phyloP scores from a whole-genome alignment of 2,888 invertebrate genomes.

The Drosophila maculinotata region DNA sequence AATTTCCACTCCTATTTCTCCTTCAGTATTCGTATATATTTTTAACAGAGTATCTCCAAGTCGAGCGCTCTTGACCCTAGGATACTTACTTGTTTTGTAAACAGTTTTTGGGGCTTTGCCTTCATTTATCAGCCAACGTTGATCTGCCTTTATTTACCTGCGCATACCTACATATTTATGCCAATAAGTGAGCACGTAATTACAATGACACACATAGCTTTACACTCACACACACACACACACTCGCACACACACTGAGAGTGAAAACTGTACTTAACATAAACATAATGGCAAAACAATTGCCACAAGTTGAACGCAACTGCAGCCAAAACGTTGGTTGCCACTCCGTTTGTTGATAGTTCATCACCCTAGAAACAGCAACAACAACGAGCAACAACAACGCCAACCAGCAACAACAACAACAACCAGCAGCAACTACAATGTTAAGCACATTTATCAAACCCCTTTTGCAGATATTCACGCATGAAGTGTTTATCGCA shows the following conservation, averaged over 20 bases:
- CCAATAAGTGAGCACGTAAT: constrained; percentile 76
- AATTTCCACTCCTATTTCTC: too few species aligned
- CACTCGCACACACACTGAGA: not conserved
- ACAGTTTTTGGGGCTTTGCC: constrained; percentile 56
- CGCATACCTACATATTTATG: constrained; percentile 59
- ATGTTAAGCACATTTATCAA: constrained; percentile 68
- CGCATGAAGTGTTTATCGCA: constrained; percentile 81
- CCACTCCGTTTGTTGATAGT: constrained; percentile 51
- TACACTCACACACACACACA: constrained; percentile 7
- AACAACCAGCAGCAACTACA: constrained; percentile 45
- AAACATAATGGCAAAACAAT: constrained; percentile 72
- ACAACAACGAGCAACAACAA: constrained; percentile 27
- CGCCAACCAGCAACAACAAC: constrained; percentile 22
- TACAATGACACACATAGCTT: constrained; percentile 62
- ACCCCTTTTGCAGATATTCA: constrained; percentile 77
- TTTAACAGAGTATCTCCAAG: constrained; percentile 18
- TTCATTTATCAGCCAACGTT: constrained; percentile 67
- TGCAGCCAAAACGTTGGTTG: constrained; percentile 26
- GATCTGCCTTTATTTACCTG: constrained; percentile 65
- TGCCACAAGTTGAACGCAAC: constrained; percentile 40
- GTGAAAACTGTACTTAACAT: constrained; percentile 47
- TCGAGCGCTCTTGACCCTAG: not conserved
- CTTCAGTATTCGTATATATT: too few species aligned
- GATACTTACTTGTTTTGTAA: constrained; percentile 34
- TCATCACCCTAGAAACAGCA: constrained; percentile 59